Conservation (phyloP, 2,888 invertebrate genomes). For the Apodemia mormo region DNA sequence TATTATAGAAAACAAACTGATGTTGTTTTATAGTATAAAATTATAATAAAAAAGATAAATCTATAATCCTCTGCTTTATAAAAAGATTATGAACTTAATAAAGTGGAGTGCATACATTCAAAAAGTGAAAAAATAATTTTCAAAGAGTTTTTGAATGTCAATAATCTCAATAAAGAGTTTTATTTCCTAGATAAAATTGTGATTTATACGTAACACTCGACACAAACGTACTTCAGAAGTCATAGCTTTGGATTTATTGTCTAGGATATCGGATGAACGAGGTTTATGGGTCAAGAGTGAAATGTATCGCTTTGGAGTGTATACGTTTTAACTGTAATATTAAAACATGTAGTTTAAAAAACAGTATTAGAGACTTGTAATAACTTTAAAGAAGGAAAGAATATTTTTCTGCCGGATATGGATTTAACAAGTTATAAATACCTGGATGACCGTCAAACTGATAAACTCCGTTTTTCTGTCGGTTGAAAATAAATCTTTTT, state of each 20-base stretch:
- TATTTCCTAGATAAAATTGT: background rate
- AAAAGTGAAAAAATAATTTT: background rate
- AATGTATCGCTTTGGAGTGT: conserved; percentile 24
- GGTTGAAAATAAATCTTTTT: too few species aligned
- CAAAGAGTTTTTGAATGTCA: background rate
- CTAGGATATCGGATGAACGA: conserved; percentile 41
- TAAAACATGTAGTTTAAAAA: too few species aligned
- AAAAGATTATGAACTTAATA: background rate
- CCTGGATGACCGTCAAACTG: too few species aligned
- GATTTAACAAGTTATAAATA: too few species aligned
- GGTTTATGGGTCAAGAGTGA: conserved; percentile 32
- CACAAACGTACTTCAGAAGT: conserved; percentile 28
- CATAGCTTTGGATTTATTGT: conserved; percentile 51
- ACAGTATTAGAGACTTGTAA: too few species aligned
- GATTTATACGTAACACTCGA: background rate
- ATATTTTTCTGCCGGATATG: too few species aligned
- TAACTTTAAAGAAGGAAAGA: too few species aligned
- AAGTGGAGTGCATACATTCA: background rate
- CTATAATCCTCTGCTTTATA: too few species aligned
- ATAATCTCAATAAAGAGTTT: background rate
- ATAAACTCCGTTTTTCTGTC: too few species aligned
- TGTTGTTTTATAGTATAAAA: too few species aligned
- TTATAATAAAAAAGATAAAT: too few species aligned
- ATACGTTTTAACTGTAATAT: background rate
- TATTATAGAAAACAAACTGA: too few species aligned